Percentiles rank a stretch among this genome's conserved stretches.
These are phyloP conservation scores for Meloidogyne floridensis DNA, from an alignment of 1,140 invertebrate genomes.

Conservation along the genomic window DNA sequence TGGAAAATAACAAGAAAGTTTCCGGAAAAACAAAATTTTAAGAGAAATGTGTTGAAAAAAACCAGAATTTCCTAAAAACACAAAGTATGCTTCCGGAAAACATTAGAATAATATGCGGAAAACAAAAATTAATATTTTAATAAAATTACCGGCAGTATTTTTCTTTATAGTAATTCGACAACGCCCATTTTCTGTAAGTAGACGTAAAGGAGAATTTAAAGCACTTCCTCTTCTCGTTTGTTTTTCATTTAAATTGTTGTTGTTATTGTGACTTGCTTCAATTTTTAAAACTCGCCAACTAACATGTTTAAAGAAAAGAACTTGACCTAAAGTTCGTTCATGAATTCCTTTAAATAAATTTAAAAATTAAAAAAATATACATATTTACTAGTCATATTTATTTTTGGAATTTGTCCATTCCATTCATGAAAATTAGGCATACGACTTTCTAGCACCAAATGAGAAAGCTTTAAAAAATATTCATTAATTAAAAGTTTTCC, in stretches of 20 bases:
- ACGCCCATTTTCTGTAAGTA: conserved; percentile 90
- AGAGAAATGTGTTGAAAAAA: neutral
- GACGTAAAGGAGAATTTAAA: conserved; percentile 77
- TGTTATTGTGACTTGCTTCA: conserved; percentile 51
- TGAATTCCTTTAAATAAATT: conserved; percentile 74
- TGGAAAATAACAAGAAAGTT: neutral
- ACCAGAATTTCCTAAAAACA: no score
- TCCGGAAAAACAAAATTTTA: neutral
- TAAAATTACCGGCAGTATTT: conserved; percentile 76
- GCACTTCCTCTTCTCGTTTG: conserved; percentile 17
- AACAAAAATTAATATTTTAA: neutral
- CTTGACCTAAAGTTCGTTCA: conserved; percentile 80
- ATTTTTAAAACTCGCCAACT: conserved; percentile 78
- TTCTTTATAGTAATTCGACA: conserved; percentile 96
- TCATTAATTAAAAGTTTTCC: no score
- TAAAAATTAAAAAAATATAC: neutral
- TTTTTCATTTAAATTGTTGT: conserved; percentile 73
- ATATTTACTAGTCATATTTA: conserved; percentile 70
- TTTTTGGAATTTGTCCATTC: conserved; percentile 72
- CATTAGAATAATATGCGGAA: neutral
- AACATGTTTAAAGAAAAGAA: conserved; percentile 95
- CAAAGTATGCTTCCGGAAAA: no score
- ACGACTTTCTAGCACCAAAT: conserved; percentile 74
- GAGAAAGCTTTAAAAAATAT: conserved; percentile 75
- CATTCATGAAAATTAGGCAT: conserved; percentile 82